Evolutionary conservation across 2,113 vertebrate genomes (phyloP), one percentile per base, ranked within the genome.

Genomic region (Chaetodon auriga): DNA sequence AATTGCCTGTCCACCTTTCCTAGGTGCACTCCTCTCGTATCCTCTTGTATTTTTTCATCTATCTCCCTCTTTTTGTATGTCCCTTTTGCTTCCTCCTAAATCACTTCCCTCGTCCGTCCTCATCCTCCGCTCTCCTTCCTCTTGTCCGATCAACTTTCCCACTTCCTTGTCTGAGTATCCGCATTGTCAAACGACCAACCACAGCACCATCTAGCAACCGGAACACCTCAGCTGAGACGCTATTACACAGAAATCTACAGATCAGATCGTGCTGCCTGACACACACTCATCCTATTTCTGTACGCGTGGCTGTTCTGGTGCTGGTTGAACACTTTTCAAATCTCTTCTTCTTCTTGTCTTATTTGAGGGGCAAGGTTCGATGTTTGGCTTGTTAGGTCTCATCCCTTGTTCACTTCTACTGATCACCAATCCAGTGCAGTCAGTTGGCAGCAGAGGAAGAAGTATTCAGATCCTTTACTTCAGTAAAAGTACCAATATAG

Each of bases 1-100:
- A 89, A 90, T 90, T 87, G 87, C 60, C 83, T 90, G 83, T 84
- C 90, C 76, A 77, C 80, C 79, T 83, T 80, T 70, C 58, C 55
- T 81, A 49, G 43, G 16, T 46, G 68, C 7, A 46, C 48, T 64
- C 74, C 12, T 53, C 46, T 61, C 30, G 68, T 77, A 72, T 75
- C 43, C 58, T n/a, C 63, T 55, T 49, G 46, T 38, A 81, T 55
- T 49, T 18, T 60, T 36, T 66, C 53, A 35, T 51, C 63, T 48
- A 35, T 51, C 63, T 48, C n/a, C 4, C 15, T 12, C 38, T 66
- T 68, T 55, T 60, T n/a, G 30, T 35, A 5, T 45, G 0, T 35
- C 41, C 1, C 23, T 14, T 66, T 51, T 11, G 23, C 53, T 53
- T 68, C 51, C 58, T 38, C 19, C 43, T 68, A 60, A 82, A 87